phyloP scores from a whole-genome alignment of 2,113 vertebrate genomes.

The Bambusicola thoracicus region DNA sequence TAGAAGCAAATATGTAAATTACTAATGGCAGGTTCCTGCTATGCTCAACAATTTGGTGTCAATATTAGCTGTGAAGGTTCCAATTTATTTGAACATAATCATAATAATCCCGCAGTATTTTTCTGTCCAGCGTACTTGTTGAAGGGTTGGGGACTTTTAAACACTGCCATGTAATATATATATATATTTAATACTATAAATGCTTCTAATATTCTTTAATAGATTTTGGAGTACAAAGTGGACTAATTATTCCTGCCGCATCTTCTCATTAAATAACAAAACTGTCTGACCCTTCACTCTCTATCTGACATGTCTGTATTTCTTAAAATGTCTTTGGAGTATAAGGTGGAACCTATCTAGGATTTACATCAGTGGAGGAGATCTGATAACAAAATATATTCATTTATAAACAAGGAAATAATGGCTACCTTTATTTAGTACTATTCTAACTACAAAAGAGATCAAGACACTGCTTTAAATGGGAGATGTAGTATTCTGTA shows the following conservation, averaged over 20 bases:
- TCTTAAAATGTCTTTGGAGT: background rate
- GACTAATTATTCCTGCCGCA: background rate
- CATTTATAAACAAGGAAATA: background rate
- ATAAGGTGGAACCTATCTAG: background rate
- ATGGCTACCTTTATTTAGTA: background rate
- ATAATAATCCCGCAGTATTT: background rate
- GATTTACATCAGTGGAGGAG: background rate
- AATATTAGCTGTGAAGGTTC: slow-evolving; percentile 12
- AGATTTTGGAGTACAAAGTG: background rate
- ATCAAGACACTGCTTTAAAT: background rate
- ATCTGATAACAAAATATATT: background rate
- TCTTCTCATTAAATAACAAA: background rate
- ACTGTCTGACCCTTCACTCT: background rate
- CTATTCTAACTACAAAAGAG: background rate
- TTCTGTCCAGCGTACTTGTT: background rate
- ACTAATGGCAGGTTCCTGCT: background rate
- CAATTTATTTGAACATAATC: slow-evolving; percentile 20
- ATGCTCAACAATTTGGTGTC: background rate
- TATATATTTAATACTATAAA: background rate
- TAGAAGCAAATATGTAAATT: slow-evolving; percentile 44
- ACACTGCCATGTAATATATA: background rate
- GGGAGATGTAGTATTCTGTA: background rate
- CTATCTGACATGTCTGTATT: background rate
- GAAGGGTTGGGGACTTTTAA: background rate
- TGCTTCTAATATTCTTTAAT: background rate